Evolutionary conservation across 2,888 invertebrate species (phyloP).

Genomic region (Caenorhabditis drosophilae): DNA sequence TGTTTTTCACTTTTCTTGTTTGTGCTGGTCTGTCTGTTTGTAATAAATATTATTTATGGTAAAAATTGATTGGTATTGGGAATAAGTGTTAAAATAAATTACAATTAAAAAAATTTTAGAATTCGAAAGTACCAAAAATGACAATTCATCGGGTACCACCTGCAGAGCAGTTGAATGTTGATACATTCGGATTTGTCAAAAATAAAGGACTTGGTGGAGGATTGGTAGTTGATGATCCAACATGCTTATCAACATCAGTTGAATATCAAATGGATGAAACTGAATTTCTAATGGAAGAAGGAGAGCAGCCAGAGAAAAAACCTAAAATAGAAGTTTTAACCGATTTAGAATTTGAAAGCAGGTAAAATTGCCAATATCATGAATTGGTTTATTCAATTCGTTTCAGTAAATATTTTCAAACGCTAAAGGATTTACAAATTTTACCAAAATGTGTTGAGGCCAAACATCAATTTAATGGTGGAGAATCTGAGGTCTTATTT

Average conservation of each 20-base stretch:
- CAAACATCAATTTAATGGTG: constrained; percentile 28
- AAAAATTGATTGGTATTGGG: no score
- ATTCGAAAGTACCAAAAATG: no score
- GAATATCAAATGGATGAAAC: constrained; percentile 8
- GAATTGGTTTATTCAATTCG: neutral
- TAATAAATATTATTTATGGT: no score
- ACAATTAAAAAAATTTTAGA: no score
- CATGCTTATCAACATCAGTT: constrained; percentile 3
- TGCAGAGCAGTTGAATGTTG: constrained; percentile 3
- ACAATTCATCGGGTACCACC: no score
- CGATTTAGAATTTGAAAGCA: constrained; percentile 32
- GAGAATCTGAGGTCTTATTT: constrained; percentile 8
- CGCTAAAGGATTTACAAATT: constrained; percentile 16
- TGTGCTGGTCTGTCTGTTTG: no score
- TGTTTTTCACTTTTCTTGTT: no score
- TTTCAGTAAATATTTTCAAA: neutral
- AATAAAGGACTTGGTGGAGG: constrained; percentile 19
- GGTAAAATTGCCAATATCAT: constrained; percentile 13
- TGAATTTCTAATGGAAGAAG: constrained; percentile 12
- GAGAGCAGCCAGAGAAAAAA: constrained; percentile 44
- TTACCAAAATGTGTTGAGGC: constrained; percentile 25
- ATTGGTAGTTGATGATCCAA: neutral
- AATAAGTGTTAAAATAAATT: no score
- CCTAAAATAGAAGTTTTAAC: constrained; percentile 39
- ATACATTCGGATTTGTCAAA: constrained; percentile 10